Conservation (phyloP, 2,797 vertebrate genomes). For the Melopsittacus undulatus region DNA sequence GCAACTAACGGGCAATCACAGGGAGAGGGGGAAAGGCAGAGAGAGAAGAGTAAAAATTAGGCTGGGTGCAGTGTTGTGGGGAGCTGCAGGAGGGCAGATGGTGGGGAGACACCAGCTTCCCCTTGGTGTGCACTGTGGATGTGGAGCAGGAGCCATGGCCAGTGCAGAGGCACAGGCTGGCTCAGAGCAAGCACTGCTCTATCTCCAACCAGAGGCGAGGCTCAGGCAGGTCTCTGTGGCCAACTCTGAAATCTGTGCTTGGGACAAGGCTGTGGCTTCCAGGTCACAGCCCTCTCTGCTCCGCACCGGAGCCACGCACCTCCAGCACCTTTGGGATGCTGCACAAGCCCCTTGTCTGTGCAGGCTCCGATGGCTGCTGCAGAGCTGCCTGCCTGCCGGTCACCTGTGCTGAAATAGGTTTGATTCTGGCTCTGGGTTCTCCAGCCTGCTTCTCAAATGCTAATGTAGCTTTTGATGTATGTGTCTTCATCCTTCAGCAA, state of each 20-base stretch:
- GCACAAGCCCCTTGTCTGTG: accelerated
- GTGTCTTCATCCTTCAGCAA: neutral
- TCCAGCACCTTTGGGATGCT: accelerated
- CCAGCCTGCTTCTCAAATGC: neutral
- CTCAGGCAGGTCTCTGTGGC: neutral
- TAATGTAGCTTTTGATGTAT: neutral
- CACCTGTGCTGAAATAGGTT: neutral
- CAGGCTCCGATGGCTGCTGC: neutral
- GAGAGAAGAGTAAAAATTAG: accelerated
- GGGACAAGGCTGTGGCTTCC: neutral
- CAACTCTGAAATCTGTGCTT: neutral
- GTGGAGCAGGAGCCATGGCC: neutral
- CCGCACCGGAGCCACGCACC: accelerated
- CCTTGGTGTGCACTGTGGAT: accelerated
- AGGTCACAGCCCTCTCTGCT: accelerated
- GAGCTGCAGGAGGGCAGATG: too few relatives aligned
- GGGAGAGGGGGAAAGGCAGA: neutral
- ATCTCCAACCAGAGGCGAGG: accelerated
- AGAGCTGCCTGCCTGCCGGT: neutral
- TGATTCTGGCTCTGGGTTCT: neutral
- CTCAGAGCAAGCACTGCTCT: accelerated
- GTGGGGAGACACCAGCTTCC: accelerated
- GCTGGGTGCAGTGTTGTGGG: accelerated
- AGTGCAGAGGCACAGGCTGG: neutral
- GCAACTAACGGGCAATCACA: neutral